phyloP scores from a whole-genome alignment of 23 tunicate species.

The Styela clava region DNA sequence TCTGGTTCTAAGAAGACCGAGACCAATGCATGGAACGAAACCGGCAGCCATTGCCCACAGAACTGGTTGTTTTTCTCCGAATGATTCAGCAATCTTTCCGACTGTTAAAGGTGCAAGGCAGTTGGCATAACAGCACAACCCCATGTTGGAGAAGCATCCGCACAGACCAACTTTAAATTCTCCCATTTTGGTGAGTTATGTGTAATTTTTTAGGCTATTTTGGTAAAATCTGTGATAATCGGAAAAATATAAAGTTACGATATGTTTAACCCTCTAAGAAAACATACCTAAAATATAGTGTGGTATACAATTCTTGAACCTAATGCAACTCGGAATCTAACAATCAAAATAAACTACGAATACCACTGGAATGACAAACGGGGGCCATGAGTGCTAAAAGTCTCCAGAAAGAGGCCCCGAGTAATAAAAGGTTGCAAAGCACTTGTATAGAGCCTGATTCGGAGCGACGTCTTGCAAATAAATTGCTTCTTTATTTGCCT shows the following conservation, averaged over 20 bases:
- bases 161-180: constrained; percentile 24
- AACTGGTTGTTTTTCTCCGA: constrained; percentile 25
- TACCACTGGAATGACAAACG: too few species aligned
- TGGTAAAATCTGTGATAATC: neutral
- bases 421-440: too few species aligned
- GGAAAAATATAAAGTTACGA: neutral
- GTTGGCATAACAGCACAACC: constrained; percentile 21
- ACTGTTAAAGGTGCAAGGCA: constrained; percentile 14
- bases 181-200: constrained; percentile 11
- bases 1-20: constrained; percentile 13
- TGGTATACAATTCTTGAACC: too few species aligned
- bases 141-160: constrained; percentile 23
- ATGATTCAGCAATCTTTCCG: constrained; percentile 1
- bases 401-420: too few species aligned
- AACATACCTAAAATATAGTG: too few species aligned
- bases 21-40: neutral
- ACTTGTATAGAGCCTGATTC: too few species aligned
- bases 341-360: too few species aligned
- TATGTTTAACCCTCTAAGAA: too few species aligned
- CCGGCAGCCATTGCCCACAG: constrained; percentile 29
- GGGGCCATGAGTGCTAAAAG: too few species aligned
- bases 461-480: too few species aligned
- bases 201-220: neutral
- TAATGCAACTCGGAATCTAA: too few species aligned
- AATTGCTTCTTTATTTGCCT: too few species aligned